Percentiles rank a stretch among this genome's conserved stretches.
Evolutionary conservation across 2,888 invertebrate species (phyloP).

Genomic region (Dascillus cervinus): DNA sequence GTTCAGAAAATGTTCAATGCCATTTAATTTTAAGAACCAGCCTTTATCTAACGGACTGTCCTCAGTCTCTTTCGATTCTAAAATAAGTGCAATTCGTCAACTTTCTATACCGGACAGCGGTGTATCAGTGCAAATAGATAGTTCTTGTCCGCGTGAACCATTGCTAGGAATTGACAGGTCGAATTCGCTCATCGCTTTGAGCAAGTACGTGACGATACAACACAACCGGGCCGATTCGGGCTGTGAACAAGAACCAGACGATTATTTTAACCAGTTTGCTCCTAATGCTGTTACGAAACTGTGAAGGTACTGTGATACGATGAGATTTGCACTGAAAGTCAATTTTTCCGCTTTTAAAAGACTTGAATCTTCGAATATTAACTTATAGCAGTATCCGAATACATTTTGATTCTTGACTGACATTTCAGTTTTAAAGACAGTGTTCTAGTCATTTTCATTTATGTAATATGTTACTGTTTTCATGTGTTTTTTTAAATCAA

Average conservation of each 20-base stretch:
- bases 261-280: slow-evolving; percentile 21
- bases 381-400: too few relatives aligned
- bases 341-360: too few relatives aligned
- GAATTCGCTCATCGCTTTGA: slow-evolving; percentile 23
- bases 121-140: slow-evolving; percentile 32
- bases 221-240: slow-evolving; percentile 14
- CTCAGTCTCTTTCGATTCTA: slow-evolving; percentile 14
- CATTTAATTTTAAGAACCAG: slow-evolving; percentile 22
- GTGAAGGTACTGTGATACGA: slow-evolving; percentile 11
- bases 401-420: too few relatives aligned
- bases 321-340: too few relatives aligned
- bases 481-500: too few relatives aligned
- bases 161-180: slow-evolving; percentile 30
- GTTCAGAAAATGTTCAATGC: slow-evolving; percentile 40
- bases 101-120: slow-evolving; percentile 19
- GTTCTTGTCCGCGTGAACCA: slow-evolving; percentile 35
- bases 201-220: slow-evolving; percentile 29
- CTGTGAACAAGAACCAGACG: slow-evolving; percentile 10
- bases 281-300: slow-evolving; percentile 22
- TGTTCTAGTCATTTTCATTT: too few relatives aligned
- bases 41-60: slow-evolving; percentile 16
- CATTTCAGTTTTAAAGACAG: too few relatives aligned
- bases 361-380: too few relatives aligned
- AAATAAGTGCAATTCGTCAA: slow-evolving; percentile 14
- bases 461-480: too few relatives aligned